A percentile compares a stretch with the other conserved stretches of the same genome.
Evolutionary conservation across 2,797 vertebrate species (phyloP).

Genomic region (Enteromius fasciolatus): DNA sequence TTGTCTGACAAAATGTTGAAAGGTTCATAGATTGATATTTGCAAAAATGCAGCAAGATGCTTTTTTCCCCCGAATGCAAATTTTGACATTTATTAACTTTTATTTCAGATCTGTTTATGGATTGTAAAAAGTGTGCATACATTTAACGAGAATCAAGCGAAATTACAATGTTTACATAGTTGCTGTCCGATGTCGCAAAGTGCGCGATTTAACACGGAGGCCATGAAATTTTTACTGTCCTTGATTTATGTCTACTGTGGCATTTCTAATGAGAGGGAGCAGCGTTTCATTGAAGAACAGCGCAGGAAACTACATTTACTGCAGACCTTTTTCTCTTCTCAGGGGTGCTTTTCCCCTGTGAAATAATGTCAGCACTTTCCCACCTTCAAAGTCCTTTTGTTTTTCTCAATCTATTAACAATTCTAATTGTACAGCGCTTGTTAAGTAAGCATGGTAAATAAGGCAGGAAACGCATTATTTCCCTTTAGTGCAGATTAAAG

Average conservation of each 20-base stretch:
- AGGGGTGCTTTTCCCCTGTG: constrained; percentile 93
- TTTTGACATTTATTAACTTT: constrained; percentile 99
- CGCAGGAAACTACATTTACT: constrained; percentile 99
- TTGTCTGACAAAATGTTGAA: constrained; percentile 99
- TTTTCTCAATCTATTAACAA: constrained; percentile 99
- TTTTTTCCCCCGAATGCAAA: constrained; percentile 95
- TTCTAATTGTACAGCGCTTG: constrained; percentile 99
- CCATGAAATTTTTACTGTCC: constrained; percentile 98
- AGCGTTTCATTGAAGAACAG: constrained; percentile 93
- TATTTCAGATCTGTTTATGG: constrained; percentile 99
- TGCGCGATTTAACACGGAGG: constrained; percentile 98
- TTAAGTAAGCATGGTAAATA: constrained; percentile 98
- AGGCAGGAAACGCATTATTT: constrained; percentile 97
- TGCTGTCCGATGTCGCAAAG: constrained; percentile 91
- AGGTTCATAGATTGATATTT: constrained; percentile 99
- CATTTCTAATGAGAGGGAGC: constrained; percentile 97
- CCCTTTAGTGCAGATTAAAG: constrained; percentile 96
- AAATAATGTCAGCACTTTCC: constrained; percentile 99
- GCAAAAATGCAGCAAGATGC: constrained; percentile 94
- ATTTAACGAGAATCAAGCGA: constrained; percentile 99
- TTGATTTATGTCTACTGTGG: constrained; percentile 98
- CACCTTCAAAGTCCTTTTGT: constrained; percentile 99
- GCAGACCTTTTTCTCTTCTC: constrained; percentile 82
- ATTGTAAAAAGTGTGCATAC: constrained; percentile 99
- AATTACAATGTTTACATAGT: constrained; percentile 99